Conservation (phyloP, 2,113 vertebrate species). For the Grammomys surdaster region DNA sequence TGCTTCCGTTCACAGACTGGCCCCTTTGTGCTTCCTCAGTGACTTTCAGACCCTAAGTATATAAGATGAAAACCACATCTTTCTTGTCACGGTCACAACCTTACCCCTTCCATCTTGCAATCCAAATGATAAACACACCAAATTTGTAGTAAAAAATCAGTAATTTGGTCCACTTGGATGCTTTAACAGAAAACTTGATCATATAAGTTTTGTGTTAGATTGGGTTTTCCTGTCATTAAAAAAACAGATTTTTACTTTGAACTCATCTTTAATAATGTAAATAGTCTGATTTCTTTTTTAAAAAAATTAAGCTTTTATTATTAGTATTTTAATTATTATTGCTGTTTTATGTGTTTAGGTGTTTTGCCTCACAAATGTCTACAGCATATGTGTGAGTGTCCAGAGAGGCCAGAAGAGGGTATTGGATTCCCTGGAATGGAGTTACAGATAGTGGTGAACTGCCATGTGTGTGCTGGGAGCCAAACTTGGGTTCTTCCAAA, state of each 20-base stretch:
- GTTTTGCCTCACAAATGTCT: background rate
- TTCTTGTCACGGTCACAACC: background rate
- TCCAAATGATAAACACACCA: background rate
- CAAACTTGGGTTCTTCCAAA: background rate
- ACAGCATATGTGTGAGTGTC: too few species aligned
- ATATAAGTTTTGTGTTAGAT: background rate
- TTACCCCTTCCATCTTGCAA: background rate
- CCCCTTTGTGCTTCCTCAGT: background rate
- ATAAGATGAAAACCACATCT: background rate
- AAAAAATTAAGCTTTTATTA: background rate
- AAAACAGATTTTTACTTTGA: background rate
- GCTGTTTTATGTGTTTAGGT: background rate
- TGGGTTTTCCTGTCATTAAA: background rate
- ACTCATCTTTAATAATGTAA: background rate
- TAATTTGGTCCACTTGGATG: background rate
- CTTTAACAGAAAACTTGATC: conserved; percentile 10
- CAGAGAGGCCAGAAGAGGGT: background rate
- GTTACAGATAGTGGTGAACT: background rate
- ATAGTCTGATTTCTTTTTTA: background rate
- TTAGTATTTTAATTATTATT: background rate
- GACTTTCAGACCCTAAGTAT: background rate
- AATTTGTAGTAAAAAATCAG: background rate
- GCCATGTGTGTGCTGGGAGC: too few species aligned
- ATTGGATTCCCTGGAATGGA: background rate
- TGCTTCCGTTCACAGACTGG: background rate